phyloP scores from a whole-genome alignment of 2,888 invertebrate species.

The Athetis lepigone region DNA sequence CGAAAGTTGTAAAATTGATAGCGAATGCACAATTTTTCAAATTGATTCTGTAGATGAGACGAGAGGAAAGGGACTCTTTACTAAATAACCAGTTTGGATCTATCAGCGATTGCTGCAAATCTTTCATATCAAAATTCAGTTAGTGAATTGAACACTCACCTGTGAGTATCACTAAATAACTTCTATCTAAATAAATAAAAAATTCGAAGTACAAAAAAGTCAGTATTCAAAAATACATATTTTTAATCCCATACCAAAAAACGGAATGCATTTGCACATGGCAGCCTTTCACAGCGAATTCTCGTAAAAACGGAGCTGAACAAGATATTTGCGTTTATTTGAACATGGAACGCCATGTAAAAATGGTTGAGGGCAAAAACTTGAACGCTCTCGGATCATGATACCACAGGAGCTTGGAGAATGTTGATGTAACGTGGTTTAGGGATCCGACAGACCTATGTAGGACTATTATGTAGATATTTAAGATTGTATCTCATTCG shows the following conservation, averaged over 20 bases:
- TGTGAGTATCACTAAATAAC: too few species aligned
- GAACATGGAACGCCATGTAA: slow-evolving; percentile 55
- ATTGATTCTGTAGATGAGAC: too few species aligned
- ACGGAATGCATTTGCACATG: slow-evolving; percentile 30
- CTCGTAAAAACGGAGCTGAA: slow-evolving; percentile 55
- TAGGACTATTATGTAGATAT: slow-evolving; percentile 33
- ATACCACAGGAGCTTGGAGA: slow-evolving; percentile 41
- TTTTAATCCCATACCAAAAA: slow-evolving; percentile 30
- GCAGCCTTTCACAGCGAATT: slow-evolving; percentile 26
- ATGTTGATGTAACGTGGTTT: slow-evolving; percentile 43
- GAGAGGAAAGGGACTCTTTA: slow-evolving; percentile 10
- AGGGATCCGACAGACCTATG: slow-evolving; percentile 23
- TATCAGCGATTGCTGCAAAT: neutral
- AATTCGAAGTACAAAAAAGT: slow-evolving; percentile 2
- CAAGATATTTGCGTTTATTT: slow-evolving; percentile 63
- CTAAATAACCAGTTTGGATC: slow-evolving; percentile 15
- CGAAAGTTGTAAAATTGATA: slow-evolving; percentile 43
- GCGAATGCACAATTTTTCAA: slow-evolving; percentile 34
- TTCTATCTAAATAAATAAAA: slow-evolving; percentile 5
- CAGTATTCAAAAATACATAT: slow-evolving; percentile 17
- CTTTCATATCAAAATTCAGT: neutral
- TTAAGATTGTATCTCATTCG: slow-evolving; percentile 21
- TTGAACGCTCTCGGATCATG: slow-evolving; percentile 39
- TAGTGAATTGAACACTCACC: neutral
- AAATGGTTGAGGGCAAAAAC: slow-evolving; percentile 58